Evolutionary conservation across 92 coral and sea anemone genomes (phyloP), one percentile per base, ranked within the genome.

Genomic region (Scolanthus callimorphus): DNA sequence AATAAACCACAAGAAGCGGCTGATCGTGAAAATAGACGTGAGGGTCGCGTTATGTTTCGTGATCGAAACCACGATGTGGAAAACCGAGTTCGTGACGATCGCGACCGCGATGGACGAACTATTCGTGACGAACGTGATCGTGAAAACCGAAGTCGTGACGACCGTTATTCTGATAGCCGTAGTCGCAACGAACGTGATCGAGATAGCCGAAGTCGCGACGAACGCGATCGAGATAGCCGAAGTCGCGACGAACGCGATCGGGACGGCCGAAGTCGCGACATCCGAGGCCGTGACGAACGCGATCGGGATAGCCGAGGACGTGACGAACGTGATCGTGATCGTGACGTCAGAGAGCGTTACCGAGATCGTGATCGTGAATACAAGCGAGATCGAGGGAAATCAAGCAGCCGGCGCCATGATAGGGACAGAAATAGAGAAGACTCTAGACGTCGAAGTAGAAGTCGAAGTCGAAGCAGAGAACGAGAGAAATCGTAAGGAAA

Each of bases 341-440:
- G 26, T 34, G 73, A 48, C 24, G 81, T 46, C 11, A 37, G 61
- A 28, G 54, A 64, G 6, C 60, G 56, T 19, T 50, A 67, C 20
- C 77, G 84, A 27, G 80, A 70, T 15, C 85, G 72, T 60, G 60
- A 67, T 30, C 66, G 69, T 27, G 63, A 70, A 41, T 65, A 57
- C 31, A 25, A 70, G 48, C 58, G 46, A 43, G 73, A 68, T 9
- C 85, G 65, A 20, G 77, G 57, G 17, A 77, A 74, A 12, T 24
- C 51, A 30, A 70, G 67, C 31, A 50, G 20, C 52, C 52, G 52
- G 15, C 13, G 41, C 17, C 51, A 17, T 30, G 48, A 55, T 27
- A 39, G 43, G 27, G n/a, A n/a, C n/a, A 34, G 41, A 15, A 6
- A 6, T 34, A 6, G 41, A 6, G 41, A 34, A 34, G 41, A 34